Evolutionary conservation across 1,140 invertebrate genomes (phyloP).

Genomic region (Trissolcus basalis): DNA sequence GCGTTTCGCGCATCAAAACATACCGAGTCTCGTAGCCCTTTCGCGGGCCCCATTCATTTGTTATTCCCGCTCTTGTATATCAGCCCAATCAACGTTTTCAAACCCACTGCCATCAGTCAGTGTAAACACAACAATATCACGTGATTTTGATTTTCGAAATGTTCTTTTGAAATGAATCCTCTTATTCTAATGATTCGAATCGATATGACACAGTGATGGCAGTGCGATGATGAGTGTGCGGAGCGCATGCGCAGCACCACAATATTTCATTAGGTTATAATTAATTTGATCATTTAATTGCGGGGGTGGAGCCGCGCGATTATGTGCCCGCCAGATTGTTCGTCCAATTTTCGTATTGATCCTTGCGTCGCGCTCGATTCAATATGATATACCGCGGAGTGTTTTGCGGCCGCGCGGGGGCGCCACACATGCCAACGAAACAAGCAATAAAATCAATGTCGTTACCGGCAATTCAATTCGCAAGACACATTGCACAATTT

Average conservation of each 20-base stretch:
- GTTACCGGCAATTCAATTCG: constrained; percentile 77
- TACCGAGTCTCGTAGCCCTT: constrained; percentile 22
- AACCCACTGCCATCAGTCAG: too few relatives aligned
- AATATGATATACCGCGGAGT: constrained; percentile 1
- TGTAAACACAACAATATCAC: too few relatives aligned
- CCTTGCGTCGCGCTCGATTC: constrained; percentile 30
- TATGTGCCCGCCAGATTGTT: constrained; percentile 57
- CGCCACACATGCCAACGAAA: constrained; percentile 62
- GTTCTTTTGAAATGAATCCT: too few relatives aligned
- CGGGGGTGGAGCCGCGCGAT: constrained; percentile 37
- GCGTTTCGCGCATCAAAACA: constrained; percentile 46
- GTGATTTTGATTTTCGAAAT: too few relatives aligned
- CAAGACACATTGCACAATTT: constrained; percentile 78
- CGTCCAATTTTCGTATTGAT: constrained; percentile 56
- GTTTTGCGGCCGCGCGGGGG: constrained; percentile 17
- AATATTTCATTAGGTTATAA: constrained; percentile 64
- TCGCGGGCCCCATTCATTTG: constrained; percentile 36
- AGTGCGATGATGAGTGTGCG: constrained; percentile 39
- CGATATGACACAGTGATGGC: constrained; percentile 29
- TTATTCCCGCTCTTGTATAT: too few relatives aligned
- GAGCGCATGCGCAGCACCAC: constrained; percentile 13
- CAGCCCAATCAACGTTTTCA: constrained; percentile 37
- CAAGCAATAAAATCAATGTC: constrained; percentile 78
- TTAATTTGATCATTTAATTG: constrained; percentile 63
- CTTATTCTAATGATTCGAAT: too few relatives aligned